phyloP scores from a whole-genome alignment of 2,888 invertebrate species.

The Parelbella ahira region DNA sequence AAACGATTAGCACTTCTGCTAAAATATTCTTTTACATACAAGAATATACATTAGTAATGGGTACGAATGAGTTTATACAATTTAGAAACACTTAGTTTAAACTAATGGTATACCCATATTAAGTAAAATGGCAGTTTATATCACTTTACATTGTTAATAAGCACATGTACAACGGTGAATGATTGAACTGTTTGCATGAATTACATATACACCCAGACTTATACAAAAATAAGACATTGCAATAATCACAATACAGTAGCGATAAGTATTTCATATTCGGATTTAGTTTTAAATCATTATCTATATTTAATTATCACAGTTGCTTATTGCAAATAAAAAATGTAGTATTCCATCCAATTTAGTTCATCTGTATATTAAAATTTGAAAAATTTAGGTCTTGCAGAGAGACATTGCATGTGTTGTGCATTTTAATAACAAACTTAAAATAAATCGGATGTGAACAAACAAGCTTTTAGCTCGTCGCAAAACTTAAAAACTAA shows the following conservation, averaged over 20 bases:
- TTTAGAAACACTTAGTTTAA: conserved; percentile 27
- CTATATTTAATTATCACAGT: conserved; percentile 71
- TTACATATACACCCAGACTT: conserved; percentile 20
- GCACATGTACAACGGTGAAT: conserved; percentile 39
- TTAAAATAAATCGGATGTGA: conserved; percentile 22
- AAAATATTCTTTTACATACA: conserved; percentile 1
- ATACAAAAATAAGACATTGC: conserved; percentile 27
- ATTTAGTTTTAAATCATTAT: conserved; percentile 37
- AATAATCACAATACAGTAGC: conserved; percentile 32
- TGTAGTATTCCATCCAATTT: conserved; percentile 21
- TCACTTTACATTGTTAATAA: conserved; percentile 47
- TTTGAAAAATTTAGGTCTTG: conserved; percentile 17
- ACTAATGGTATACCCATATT: conserved; percentile 33
- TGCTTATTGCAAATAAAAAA: conserved; percentile 59
- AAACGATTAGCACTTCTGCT: not conserved
- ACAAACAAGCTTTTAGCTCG: conserved; percentile 44
- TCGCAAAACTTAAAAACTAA: conserved; percentile 49
- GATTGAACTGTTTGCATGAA: conserved; percentile 27
- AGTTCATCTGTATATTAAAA: conserved; percentile 16
- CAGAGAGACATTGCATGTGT: conserved; percentile 3
- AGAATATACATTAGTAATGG: conserved; percentile 2
- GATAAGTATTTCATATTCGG: conserved; percentile 38
- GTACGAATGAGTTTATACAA: conserved; percentile 4
- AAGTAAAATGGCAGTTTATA: conserved; percentile 69
- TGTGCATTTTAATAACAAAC: conserved; percentile 15